phyloP scores from a whole-genome alignment of 92 coral and sea anemone species.

The Palythoa grandiflora region DNA sequence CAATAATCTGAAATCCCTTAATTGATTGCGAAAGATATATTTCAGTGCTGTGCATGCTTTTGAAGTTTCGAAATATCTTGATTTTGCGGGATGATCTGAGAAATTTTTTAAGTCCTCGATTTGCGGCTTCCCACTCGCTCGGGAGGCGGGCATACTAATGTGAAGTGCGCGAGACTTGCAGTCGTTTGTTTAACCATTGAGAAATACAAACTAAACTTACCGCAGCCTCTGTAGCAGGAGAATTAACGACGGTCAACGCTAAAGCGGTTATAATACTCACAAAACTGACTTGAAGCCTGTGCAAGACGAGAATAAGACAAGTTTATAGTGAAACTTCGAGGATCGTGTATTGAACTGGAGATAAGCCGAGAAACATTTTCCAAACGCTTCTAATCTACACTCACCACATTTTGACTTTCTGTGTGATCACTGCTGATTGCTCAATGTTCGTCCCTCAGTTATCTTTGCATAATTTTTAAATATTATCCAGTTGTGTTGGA shows the following conservation, averaged over 20 bases:
- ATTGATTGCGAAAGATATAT: background rate
- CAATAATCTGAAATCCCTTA: background rate
- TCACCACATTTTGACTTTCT: conserved; percentile 45
- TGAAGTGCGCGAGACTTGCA: conserved; percentile 17
- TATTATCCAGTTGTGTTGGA: conserved; percentile 40
- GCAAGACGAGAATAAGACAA: conserved; percentile 11
- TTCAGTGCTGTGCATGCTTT: background rate
- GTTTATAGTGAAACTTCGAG: background rate
- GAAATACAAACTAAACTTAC: conserved; percentile 43
- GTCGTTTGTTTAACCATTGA: background rate
- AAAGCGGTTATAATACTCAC: conserved; percentile 43
- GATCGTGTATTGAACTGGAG: conserved; percentile 16
- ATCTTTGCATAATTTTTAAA: conserved; percentile 46
- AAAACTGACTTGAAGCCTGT: conserved; percentile 62
- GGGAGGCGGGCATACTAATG: conserved; percentile 4
- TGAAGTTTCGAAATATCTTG: background rate
- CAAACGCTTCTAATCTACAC: background rate
- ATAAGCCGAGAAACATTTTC: conserved; percentile 12
- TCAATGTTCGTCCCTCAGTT: conserved; percentile 6
- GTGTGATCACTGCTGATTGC: conserved; percentile 17
- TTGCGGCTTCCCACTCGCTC: background rate
- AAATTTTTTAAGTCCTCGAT: background rate
- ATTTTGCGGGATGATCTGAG: background rate
- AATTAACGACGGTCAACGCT: conserved; percentile 40
- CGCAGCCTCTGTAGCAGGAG: conserved; percentile 64